Evolutionary conservation across 2,113 vertebrate genomes (phyloP).

Genomic region (Clinocottus analis): DNA sequence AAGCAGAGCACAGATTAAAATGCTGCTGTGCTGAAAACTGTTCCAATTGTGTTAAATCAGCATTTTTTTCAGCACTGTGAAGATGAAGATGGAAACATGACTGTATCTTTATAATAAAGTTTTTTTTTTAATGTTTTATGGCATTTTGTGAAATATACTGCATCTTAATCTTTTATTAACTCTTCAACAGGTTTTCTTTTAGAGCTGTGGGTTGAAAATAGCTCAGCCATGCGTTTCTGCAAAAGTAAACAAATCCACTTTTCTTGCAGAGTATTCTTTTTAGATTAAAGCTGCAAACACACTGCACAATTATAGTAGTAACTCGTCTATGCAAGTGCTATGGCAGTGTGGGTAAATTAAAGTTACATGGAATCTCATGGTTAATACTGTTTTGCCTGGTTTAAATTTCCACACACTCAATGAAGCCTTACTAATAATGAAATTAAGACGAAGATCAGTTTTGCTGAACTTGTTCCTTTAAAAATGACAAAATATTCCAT

Average conservation of each 20-base stretch:
- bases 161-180: background rate
- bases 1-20: conserved; percentile 34
- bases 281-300: background rate
- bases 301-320: conserved; percentile 20
- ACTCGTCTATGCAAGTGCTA: conserved; percentile 26
- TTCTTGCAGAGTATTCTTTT: background rate
- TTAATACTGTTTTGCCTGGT: conserved; percentile 41
- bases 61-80: conserved; percentile 18
- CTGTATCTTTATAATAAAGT: background rate
- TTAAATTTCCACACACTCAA: conserved; percentile 58
- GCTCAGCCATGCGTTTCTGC: background rate
- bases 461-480: conserved; percentile 58
- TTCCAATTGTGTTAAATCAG: conserved; percentile 50
- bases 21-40: conserved; percentile 32
- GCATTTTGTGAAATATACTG: background rate
- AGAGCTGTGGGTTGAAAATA: background rate
- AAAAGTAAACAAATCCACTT: background rate
- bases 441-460: conserved; percentile 41
- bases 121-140: background rate
- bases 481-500: conserved; percentile 73
- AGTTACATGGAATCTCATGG: conserved; percentile 44
- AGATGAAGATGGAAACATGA: conserved; percentile 20
- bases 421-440: conserved; percentile 53
- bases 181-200: background rate
- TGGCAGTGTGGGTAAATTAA: conserved; percentile 1